Conservation (phyloP, 64 coral and sea anemone species). For the Dendronephthya gigantea region DNA sequence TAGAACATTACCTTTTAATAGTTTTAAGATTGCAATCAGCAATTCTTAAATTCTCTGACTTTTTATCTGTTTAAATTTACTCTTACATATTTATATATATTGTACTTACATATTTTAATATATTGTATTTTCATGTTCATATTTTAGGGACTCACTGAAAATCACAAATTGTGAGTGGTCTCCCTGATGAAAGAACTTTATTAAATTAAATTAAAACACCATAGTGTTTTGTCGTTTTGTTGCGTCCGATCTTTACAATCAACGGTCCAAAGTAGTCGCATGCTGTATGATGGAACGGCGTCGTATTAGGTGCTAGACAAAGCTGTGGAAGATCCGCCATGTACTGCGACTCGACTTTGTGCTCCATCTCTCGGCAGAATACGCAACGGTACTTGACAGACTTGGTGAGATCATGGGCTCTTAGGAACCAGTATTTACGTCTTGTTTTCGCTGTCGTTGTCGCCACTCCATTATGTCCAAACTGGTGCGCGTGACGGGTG, state of each 20-base stretch:
- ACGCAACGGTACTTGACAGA: slow-evolving; percentile 4
- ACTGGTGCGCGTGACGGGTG: slow-evolving; percentile 16
- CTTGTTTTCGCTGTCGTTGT: slow-evolving; percentile 32
- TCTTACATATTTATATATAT: too few species aligned
- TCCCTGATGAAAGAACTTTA: too few species aligned
- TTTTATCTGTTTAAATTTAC: too few species aligned
- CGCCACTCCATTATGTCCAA: slow-evolving; percentile 32
- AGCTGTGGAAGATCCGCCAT: not conserved
- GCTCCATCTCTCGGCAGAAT: not conserved
- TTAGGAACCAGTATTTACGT: slow-evolving; percentile 37
- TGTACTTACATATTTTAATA: too few species aligned
- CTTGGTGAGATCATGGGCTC: slow-evolving; percentile 7
- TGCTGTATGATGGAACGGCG: slow-evolving; percentile 8
- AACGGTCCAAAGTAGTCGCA: slow-evolving; percentile 28
- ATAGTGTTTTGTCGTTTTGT: slow-evolving; percentile 8
- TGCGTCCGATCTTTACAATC: not conserved
- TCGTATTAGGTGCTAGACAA: not conserved
- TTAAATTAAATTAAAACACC: too few species aligned
- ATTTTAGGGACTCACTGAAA: too few species aligned
- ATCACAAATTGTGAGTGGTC: too few species aligned
- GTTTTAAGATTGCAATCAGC: too few species aligned
- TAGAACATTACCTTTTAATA: too few species aligned
- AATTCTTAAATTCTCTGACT: too few species aligned
- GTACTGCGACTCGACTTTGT: not conserved
- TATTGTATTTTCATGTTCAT: too few species aligned